These are phyloP conservation scores for Acromyrmex echinatior DNA, from an alignment of 1,140 invertebrate genomes.

Conservation along the genomic window DNA sequence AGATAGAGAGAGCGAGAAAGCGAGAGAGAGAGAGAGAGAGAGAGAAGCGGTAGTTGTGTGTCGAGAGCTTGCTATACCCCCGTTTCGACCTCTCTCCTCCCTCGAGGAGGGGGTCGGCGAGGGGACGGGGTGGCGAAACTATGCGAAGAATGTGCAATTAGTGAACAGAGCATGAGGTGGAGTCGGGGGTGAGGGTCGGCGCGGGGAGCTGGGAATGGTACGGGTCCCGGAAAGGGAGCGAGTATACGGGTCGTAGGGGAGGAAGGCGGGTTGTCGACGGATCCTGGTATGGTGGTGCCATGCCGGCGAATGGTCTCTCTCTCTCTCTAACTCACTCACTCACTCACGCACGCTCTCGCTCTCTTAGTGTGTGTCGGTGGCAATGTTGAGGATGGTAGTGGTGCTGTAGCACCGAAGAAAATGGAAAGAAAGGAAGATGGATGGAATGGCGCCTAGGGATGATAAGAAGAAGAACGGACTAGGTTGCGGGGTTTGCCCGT, in stretches of 20 bases:
- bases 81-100: constrained; percentile 60
- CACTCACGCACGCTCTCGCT: constrained; percentile 46
- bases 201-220: constrained; percentile 65
- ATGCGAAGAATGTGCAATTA: constrained; percentile 97
- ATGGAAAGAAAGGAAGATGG: constrained; percentile 86
- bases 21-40: neutral
- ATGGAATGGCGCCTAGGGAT: constrained; percentile 82
- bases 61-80: constrained; percentile 71
- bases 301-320: constrained; percentile 68
- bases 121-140: constrained; percentile 90
- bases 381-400: constrained; percentile 48
- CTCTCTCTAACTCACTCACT: constrained; percentile 40
- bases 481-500: constrained; percentile 53
- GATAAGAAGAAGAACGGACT: constrained; percentile 75
- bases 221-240: constrained; percentile 73
- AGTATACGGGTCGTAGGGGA: constrained; percentile 44
- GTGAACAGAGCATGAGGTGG: constrained; percentile 89
- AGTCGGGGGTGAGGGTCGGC: constrained; percentile 65
- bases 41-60: constrained; percentile 62
- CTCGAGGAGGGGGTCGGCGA: constrained; percentile 64
- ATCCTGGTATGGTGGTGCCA: constrained; percentile 75
- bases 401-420: constrained; percentile 81
- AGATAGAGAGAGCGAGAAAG: constrained; percentile 25
- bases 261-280: constrained; percentile 44
- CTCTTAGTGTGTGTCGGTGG: constrained; percentile 35